phyloP scores from a whole-genome alignment of 2,888 invertebrate genomes.

The Phengaris alcon region DNA sequence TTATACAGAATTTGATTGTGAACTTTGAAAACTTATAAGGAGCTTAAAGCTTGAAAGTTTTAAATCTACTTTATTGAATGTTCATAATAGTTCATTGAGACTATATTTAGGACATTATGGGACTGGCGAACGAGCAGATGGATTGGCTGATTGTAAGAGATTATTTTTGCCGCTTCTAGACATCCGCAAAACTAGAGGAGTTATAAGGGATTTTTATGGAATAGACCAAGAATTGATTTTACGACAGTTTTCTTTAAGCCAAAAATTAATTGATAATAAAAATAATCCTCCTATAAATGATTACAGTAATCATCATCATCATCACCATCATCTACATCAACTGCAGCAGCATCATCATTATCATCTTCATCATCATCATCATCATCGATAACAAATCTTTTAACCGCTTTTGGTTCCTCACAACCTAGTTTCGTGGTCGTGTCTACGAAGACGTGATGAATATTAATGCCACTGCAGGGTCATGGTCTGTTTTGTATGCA shows the following conservation, averaged over 20 bases:
- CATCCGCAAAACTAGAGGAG: too few species aligned
- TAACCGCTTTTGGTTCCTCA: neutral
- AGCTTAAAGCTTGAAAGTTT: slow-evolving; percentile 50
- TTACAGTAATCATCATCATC: too few species aligned
- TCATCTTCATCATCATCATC: neutral
- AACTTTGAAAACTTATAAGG: slow-evolving; percentile 62
- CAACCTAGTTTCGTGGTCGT: slow-evolving; percentile 8
- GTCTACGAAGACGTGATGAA: neutral
- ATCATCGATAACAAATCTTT: neutral
- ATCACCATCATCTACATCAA: too few species aligned
- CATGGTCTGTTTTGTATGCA: slow-evolving; percentile 1
- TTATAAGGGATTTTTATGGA: too few species aligned
- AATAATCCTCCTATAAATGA: too few species aligned
- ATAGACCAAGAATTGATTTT: too few species aligned
- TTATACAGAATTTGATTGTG: slow-evolving; percentile 67
- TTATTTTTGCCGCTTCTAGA: too few species aligned
- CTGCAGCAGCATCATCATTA: too few species aligned
- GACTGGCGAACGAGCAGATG: too few species aligned
- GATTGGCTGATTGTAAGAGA: too few species aligned
- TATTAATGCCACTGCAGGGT: neutral
- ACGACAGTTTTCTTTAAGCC: too few species aligned
- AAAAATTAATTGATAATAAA: too few species aligned
- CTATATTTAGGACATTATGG: neutral
- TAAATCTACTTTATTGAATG: slow-evolving; percentile 37
- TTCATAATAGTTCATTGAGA: slow-evolving; percentile 27